These are phyloP conservation scores for Xylota segnis DNA, from an alignment of 2,888 invertebrate genomes.

Conservation along the genomic window DNA sequence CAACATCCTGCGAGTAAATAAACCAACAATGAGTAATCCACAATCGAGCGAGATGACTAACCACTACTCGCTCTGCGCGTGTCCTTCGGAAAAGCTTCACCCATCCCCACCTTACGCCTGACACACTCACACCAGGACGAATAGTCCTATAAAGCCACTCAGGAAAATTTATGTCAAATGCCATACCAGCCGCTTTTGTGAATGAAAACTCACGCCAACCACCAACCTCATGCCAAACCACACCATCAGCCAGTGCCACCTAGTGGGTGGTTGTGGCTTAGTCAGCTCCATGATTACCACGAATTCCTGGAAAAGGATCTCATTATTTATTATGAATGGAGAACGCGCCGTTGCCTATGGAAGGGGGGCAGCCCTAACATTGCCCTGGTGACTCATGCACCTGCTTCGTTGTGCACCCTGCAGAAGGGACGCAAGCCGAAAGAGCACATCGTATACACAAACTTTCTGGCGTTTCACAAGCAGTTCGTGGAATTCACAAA, in stretches of 20 bases:
- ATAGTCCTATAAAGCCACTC: slow-evolving; percentile 1
- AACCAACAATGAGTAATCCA: slow-evolving; percentile 53
- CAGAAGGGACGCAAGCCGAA: slow-evolving; percentile 18
- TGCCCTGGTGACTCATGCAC: slow-evolving; percentile 61
- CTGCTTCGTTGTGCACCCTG: slow-evolving; percentile 26
- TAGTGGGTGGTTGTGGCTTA: slow-evolving; percentile 49
- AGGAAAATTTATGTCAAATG: slow-evolving; percentile 40
- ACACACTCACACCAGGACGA: background rate
- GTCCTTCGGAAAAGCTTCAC: slow-evolving; percentile 54
- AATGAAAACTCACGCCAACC: slow-evolving; percentile 54
- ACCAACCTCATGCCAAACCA: slow-evolving; percentile 21
- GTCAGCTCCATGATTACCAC: slow-evolving; percentile 69
- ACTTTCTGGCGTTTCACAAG: slow-evolving; percentile 31
- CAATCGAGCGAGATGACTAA: slow-evolving; percentile 50
- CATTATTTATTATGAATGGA: slow-evolving; percentile 75
- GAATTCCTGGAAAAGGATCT: slow-evolving; percentile 73
- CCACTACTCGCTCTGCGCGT: slow-evolving; percentile 18
- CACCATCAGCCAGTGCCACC: slow-evolving; percentile 15
- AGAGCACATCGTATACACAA: slow-evolving; percentile 19
- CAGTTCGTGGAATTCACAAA: slow-evolving; percentile 56
- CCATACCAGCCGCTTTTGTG: slow-evolving; percentile 57
- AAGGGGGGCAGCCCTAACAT: slow-evolving; percentile 25
- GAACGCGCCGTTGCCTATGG: slow-evolving; percentile 33
- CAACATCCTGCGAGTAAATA: slow-evolving; percentile 23
- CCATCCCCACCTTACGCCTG: too few relatives aligned